Base-by-base conservation (phyloP, 53 echinoderm and acorn worm genomes). In the Luidia sarsii region DNA sequence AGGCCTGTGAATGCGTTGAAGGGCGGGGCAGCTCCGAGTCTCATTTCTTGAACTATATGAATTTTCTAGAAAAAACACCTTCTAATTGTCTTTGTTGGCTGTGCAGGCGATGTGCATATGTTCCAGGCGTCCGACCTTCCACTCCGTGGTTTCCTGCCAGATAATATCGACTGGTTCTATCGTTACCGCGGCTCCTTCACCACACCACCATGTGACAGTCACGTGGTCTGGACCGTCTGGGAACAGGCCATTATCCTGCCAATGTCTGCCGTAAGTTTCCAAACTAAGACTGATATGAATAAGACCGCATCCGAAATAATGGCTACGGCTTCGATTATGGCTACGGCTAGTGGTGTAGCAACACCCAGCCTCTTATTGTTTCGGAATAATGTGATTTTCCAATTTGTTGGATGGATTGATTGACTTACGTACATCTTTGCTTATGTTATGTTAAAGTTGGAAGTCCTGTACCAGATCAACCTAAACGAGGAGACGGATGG, bases 121-220 rank as follows among this genome's bases (percentile, higher is more conserved):
- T 28, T 61, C 24, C 31, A 30, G 6, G 16, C 10, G 31, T 9
- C 33, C 1, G 7, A 11, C 3, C 61, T 33, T 15, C 16, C 8
- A 18, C 61, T 61, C 3, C 19, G 30, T 11, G 61, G 33, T 0
- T 61, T 61, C 24, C 61, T 61, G 2, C 61, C 61, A 13, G 61
- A 61, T 61, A 61, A 61, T 24, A 33, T 61, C 18, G 61, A 61
- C 33, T 61, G 61, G 61, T 61, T 61, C 32, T 61, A 61, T 18
- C 61, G 61, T 2, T 61, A 61, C 32, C 61, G 61, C 11, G 61
- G 61, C 16, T 61, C 61, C 27, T 61, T 61, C 13, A 61, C 61
- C 31, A 61, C 61, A 18, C 61, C 61, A 4, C 61, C 19, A 9
- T 61, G 61, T 61, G 61, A 61, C 11, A 33, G 33, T 32, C 61